Evolutionary conservation across 2,797 vertebrate genomes (phyloP).

Genomic region (Triplophysa bombifrons): DNA sequence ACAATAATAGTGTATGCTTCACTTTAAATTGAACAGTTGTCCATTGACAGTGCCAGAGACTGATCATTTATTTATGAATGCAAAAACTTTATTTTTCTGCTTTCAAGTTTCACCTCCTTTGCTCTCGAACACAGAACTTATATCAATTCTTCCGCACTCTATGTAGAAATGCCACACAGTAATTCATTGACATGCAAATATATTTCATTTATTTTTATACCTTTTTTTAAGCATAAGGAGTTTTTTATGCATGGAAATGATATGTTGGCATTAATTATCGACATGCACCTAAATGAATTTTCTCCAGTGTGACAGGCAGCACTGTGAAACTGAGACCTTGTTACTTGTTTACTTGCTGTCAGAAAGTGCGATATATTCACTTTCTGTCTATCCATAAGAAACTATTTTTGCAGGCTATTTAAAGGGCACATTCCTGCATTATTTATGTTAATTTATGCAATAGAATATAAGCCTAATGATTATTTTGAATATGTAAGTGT

Average conservation of each 20-base stretch:
- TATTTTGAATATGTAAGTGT: slow-evolving; percentile 78
- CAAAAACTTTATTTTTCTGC: not conserved
- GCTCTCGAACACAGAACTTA: not conserved
- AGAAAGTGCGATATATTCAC: not conserved
- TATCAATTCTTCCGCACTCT: not conserved
- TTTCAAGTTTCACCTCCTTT: not conserved
- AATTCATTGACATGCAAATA: not conserved
- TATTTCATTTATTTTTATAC: not conserved
- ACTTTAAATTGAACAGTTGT: not conserved
- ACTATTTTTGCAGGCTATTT: slow-evolving; percentile 42
- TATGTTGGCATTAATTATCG: too few species aligned
- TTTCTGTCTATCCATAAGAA: slow-evolving; percentile 3
- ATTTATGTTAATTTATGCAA: slow-evolving; percentile 78
- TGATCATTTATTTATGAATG: slow-evolving; percentile 20
- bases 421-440: slow-evolving; percentile 68
- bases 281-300: not conserved
- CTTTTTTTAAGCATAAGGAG: too few species aligned
- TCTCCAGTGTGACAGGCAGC: not conserved
- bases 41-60: not conserved
- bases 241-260: too few species aligned
- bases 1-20: not conserved
- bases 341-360: not conserved
- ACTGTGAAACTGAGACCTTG: not conserved
- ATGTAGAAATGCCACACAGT: not conserved
- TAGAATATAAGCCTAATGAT: slow-evolving; percentile 70